A percentile compares a stretch with the other conserved stretches of the same genome.
These are phyloP conservation scores for Drosophila kepulauana DNA, from an alignment of 1,140 invertebrate genomes.

Conservation along the genomic window DNA sequence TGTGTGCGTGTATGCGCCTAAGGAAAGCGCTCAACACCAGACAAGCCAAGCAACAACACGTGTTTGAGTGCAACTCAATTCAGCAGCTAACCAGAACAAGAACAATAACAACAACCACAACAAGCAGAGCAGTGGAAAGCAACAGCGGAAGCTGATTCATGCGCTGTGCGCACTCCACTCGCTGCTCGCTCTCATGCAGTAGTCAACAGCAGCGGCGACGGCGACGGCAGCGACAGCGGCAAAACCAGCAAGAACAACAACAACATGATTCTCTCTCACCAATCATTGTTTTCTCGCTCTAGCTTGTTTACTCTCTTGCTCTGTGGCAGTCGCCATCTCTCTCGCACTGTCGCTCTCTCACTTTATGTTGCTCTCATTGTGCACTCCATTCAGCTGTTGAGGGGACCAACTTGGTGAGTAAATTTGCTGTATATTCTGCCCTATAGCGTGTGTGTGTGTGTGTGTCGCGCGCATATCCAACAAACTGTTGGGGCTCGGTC, in stretches of 20 bases:
- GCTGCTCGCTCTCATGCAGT: conserved; percentile 30
- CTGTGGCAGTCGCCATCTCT: conserved; percentile 2
- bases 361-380: conserved; percentile 22
- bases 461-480: conserved; percentile 42
- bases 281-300: conserved; percentile 33
- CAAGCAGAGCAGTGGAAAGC: conserved; percentile 34
- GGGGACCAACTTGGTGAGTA: conserved; percentile 52
- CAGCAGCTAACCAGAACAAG: conserved; percentile 38
- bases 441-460: conserved; percentile 9
- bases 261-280: conserved; percentile 11
- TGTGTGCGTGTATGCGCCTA: background rate
- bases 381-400: conserved; percentile 39
- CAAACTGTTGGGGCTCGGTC: conserved; percentile 55
- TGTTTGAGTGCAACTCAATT: conserved; percentile 54
- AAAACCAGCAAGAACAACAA: conserved; percentile 2
- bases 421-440: conserved; percentile 30
- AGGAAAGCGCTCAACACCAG: conserved; percentile 42
- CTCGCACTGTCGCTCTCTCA: background rate
- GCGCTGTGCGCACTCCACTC: conserved; percentile 54
- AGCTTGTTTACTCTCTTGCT: conserved; percentile 14
- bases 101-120: conserved; percentile 34
- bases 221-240: background rate
- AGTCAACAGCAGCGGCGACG: background rate
- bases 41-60: conserved; percentile 41
- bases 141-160: conserved; percentile 76